Evolutionary conservation across 2,797 vertebrate genomes (phyloP), one percentile per base, ranked within the genome.

Genomic region (Gallinago nigripennis): DNA sequence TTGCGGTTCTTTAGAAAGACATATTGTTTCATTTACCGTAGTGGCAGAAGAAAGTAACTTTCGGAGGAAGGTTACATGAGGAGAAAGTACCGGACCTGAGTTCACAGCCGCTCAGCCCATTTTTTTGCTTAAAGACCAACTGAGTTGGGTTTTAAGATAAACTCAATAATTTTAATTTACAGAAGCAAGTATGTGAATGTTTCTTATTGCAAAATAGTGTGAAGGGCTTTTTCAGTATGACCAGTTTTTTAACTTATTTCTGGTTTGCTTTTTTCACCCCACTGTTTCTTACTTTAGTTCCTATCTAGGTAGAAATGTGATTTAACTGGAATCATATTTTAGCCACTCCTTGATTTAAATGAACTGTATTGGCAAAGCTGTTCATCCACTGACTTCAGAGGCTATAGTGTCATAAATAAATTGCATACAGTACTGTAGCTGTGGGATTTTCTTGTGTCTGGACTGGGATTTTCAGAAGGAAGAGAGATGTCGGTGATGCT

Each of bases 1-100:
- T 75, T 84, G 80, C 79, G 71, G 65, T 72, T 84, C 58, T 93
- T 84, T 43, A 58, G 28, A 61, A 90, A 70, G 68, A 63, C 64
- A 43, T 61, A 79, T 10, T 92, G 58, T 93, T 94, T 89, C 84
- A 66, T 85, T 94, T 92, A 92, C 51, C 0, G 0, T 14, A 57
- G 33, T 41, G 16, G 64, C 53, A 86, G 88, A 69, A 69, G 54
- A 78, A 90, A 80, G 24, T 84, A 56, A 51, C 43, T 77, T 93
- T 63, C 3, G 33, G 61, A 46, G 57, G 30, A 72, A 91, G 65
- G 23, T 78, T 94, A n/a, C 54, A 2, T 56, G 12, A 70, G 71
- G 84, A 90, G 60, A 92, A 85, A 33, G 20, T 14, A 14, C 9
- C 28, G 41, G 41, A 21, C 37, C 79, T 46, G 12, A 41, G 17